Evolutionary conservation across 2,888 invertebrate genomes (phyloP).

Genomic region (Andrena marginata): DNA sequence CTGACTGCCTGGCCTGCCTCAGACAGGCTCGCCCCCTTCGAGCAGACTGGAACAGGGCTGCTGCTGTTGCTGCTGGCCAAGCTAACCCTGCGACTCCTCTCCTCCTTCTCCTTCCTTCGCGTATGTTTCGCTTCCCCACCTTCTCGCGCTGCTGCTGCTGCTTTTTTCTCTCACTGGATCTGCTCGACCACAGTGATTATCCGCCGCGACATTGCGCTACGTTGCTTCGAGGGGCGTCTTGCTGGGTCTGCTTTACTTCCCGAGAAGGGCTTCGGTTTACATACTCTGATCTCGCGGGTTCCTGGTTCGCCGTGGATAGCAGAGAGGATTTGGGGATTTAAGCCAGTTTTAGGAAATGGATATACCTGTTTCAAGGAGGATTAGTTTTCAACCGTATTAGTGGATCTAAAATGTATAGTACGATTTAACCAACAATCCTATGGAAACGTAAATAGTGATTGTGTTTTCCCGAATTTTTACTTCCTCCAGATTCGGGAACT

Average conservation of each 20-base stretch:
- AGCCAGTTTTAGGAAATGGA: no score
- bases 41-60: constrained; percentile 44
- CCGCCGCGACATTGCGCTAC: background rate
- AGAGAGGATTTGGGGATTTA: no score
- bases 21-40: constrained; percentile 74
- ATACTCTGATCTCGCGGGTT: background rate
- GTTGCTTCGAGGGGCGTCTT: background rate
- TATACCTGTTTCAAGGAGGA: no score
- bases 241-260: background rate
- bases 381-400: no score
- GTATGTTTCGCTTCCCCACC: background rate
- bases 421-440: no score
- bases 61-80: constrained; percentile 58
- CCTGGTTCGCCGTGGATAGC: background rate
- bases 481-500: no score
- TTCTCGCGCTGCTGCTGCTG: background rate
- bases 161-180: background rate
- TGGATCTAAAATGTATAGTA: no score
- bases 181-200: background rate
- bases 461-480: no score
- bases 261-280: no score
- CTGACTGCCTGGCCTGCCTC: constrained; percentile 65
- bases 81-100: constrained; percentile 41
- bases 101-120: background rate
- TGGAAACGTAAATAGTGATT: no score